Conservation (phyloP, 2,113 vertebrate genomes). For the Mirounga angustirostris region DNA sequence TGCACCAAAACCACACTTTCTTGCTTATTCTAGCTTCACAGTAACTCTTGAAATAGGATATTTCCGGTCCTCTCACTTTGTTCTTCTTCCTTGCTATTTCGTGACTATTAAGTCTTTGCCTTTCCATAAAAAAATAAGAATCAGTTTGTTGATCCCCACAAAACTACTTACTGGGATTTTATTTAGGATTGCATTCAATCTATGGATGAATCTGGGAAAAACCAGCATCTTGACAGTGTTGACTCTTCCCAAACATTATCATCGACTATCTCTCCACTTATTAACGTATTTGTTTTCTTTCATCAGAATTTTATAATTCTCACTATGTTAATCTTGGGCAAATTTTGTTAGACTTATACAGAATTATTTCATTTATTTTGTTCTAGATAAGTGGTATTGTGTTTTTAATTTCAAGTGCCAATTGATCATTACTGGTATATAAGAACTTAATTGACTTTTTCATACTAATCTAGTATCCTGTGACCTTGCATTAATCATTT, state of each 20-base stretch:
- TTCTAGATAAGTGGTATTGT: not conserved
- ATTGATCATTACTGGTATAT: not conserved
- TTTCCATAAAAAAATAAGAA: not conserved
- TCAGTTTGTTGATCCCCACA: not conserved
- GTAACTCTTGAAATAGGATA: not conserved
- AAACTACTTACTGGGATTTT: not conserved
- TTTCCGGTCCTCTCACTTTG: not conserved
- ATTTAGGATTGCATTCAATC: not conserved
- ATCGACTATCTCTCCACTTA: not conserved
- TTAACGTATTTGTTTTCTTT: not conserved
- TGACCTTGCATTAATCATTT: not conserved
- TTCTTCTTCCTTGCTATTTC: not conserved
- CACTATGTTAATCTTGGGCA: not conserved
- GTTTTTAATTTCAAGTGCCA: not conserved
- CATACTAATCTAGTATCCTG: not conserved
- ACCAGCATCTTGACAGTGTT: not conserved
- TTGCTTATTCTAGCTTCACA: not conserved
- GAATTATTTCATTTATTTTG: not conserved
- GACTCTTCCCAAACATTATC: not conserved
- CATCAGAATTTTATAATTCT: not conserved
- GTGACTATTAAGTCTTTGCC: not conserved
- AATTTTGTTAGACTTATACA: not conserved
- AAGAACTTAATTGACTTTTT: not conserved
- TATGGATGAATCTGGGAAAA: not conserved
- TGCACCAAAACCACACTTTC: not conserved